Percentiles rank a stretch among this genome's conserved stretches.
Evolutionary conservation across 2,888 invertebrate genomes (phyloP).

Genomic region (Metallyticus violacea): DNA sequence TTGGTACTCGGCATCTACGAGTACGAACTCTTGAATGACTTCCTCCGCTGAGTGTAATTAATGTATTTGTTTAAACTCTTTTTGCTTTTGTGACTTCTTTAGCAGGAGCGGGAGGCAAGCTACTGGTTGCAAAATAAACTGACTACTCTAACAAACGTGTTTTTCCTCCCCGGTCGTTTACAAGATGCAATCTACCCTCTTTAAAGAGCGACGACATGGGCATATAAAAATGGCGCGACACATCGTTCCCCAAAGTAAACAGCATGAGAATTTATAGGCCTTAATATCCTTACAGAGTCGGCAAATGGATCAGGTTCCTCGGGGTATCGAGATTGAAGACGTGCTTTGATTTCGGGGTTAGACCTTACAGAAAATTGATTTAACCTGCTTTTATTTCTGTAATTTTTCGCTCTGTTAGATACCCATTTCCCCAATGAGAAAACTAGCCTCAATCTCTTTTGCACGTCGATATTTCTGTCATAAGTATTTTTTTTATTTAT

Average conservation of each 20-base stretch:
- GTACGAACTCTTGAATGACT: too few relatives aligned
- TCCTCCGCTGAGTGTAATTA: too few relatives aligned
- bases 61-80: too few relatives aligned
- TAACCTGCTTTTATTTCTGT: neutral
- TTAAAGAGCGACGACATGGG: neutral
- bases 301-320: neutral
- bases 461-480: too few relatives aligned
- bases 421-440: neutral
- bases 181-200: neutral
- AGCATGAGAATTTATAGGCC: neutral
- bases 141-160: too few relatives aligned
- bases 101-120: too few relatives aligned
- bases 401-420: neutral
- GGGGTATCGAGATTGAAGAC: neutral
- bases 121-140: too few relatives aligned
- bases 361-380: neutral
- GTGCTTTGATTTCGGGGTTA: neutral
- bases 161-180: neutral
- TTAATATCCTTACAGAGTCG: neutral
- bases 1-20: too few relatives aligned
- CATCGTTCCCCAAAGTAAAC: neutral
- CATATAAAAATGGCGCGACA: neutral
- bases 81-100: too few relatives aligned
- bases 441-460: neutral
- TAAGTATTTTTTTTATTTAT: neutral